Percentiles rank a stretch among this genome's conserved stretches.
These are phyloP conservation scores for Malthinus seriepunctatus DNA, from an alignment of 2,888 invertebrate genomes.

Conservation along the genomic window DNA sequence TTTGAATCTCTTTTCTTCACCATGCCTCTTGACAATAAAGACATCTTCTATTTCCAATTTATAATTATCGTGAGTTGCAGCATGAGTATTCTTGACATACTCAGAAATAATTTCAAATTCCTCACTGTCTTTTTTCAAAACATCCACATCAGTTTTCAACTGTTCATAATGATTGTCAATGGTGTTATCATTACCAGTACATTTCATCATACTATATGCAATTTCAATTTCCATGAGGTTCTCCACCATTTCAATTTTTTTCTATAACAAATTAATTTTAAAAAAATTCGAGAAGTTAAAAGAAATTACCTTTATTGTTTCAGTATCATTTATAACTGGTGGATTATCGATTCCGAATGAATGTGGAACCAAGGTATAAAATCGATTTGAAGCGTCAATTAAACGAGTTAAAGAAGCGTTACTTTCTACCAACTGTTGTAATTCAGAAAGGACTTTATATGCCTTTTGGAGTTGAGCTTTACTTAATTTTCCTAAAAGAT, in stretches of 20 bases:
- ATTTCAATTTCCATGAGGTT: constrained; percentile 93
- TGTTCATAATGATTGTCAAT: constrained; percentile 86
- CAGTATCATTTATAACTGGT: constrained; percentile 75
- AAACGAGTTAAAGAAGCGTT: constrained; percentile 59
- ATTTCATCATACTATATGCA: constrained; percentile 84
- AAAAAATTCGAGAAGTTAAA: background rate
- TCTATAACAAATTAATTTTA: constrained; percentile 45
- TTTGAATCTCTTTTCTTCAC: constrained; percentile 78
- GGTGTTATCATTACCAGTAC: constrained; percentile 48
- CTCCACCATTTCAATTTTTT: constrained; percentile 85
- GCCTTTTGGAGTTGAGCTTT: constrained; percentile 87
- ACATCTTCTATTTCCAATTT: constrained; percentile 70
- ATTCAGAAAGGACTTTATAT: constrained; percentile 75
- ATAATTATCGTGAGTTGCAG: constrained; percentile 80
- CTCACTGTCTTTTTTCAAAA: constrained; percentile 66
- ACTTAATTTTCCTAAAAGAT: constrained; percentile 74
- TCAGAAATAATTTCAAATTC: constrained; percentile 75
- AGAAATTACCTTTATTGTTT: constrained; percentile 65
- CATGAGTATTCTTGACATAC: constrained; percentile 92
- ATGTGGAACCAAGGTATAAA: constrained; percentile 96
- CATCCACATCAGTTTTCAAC: constrained; percentile 79
- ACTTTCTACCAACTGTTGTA: constrained; percentile 63
- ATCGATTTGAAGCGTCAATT: constrained; percentile 87
- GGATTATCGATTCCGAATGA: constrained; percentile 86
- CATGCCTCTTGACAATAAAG: constrained; percentile 74